Conservation (phyloP, 1,140 invertebrate species). For the Sinonovacula constricta region DNA sequence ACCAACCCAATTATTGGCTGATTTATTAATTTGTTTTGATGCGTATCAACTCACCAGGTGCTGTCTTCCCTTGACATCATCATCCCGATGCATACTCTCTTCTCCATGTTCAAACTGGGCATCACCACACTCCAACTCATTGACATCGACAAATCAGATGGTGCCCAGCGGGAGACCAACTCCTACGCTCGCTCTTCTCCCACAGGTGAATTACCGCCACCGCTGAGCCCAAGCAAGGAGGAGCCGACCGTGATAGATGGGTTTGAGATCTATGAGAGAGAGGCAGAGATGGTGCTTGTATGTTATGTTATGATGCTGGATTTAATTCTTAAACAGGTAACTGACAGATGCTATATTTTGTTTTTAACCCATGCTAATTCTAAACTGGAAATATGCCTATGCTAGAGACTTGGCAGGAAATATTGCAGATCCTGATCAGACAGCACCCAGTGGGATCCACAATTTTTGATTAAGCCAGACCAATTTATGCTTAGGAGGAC, state of each 20-base stretch:
- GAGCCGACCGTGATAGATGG: slow-evolving; percentile 60
- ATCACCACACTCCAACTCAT: slow-evolving; percentile 63
- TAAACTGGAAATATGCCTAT: too few species aligned
- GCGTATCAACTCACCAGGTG: too few species aligned
- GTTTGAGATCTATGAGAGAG: slow-evolving; percentile 71
- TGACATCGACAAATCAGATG: slow-evolving; percentile 2
- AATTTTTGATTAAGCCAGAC: too few species aligned
- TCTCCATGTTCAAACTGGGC: slow-evolving; percentile 74
- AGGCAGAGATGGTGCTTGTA: slow-evolving; percentile 83
- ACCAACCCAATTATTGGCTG: too few species aligned
- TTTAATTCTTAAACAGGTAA: slow-evolving; percentile 94
- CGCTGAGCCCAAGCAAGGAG: slow-evolving; percentile 71
- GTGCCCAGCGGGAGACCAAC: background rate
- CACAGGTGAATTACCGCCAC: slow-evolving; percentile 66
- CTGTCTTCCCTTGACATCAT: slow-evolving; percentile 75
- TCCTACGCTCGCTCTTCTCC: slow-evolving; percentile 21
- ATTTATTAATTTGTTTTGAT: too few species aligned
- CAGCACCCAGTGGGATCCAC: too few species aligned
- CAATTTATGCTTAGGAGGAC: too few species aligned
- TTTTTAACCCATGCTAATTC: too few species aligned
- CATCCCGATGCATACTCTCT: slow-evolving; percentile 74
- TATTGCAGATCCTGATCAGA: too few species aligned
- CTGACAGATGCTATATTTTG: too few species aligned
- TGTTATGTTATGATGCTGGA: slow-evolving; percentile 98
- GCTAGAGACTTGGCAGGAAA: too few species aligned